phyloP scores from a whole-genome alignment of 2,113 vertebrate species.

The Ictalurus punctatus region DNA sequence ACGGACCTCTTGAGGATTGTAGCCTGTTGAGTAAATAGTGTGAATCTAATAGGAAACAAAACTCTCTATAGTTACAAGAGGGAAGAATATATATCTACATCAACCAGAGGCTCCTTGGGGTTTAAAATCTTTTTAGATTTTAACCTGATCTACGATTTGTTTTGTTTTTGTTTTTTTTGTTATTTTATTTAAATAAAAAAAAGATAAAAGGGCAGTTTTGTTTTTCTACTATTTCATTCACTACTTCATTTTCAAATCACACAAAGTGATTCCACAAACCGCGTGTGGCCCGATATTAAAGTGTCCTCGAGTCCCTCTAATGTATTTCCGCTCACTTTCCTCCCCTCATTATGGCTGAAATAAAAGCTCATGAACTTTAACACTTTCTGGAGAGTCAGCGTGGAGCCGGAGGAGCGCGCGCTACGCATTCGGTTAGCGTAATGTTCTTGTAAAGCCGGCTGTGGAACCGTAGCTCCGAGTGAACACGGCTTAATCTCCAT shows the following conservation, averaged over 20 bases:
- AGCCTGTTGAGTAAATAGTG: background rate
- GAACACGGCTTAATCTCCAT: slow-evolving; percentile 35
- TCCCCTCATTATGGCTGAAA: slow-evolving; percentile 27
- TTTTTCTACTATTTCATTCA: background rate
- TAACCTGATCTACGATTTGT: background rate
- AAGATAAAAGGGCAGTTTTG: background rate
- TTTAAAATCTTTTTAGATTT: background rate
- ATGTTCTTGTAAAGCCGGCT: background rate
- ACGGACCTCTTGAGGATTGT: background rate
- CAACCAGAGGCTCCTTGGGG: background rate
- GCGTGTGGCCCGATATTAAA: background rate
- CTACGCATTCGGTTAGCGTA: background rate
- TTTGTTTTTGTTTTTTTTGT: background rate
- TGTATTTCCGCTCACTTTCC: slow-evolving; percentile 10
- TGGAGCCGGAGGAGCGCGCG: background rate
- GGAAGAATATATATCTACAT: background rate
- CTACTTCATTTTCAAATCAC: background rate
- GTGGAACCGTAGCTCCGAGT: background rate
- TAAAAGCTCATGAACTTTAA: slow-evolving; percentile 27
- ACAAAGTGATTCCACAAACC: slow-evolving; percentile 1
- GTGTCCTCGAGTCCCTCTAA: slow-evolving; percentile 18
- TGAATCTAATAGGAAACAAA: background rate
- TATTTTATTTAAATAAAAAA: background rate
- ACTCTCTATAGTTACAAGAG: background rate
- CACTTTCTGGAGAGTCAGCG: slow-evolving; percentile 16